Percentiles rank a stretch among this genome's conserved stretches.
Conservation (phyloP, 1,140 invertebrate genomes). For the Plectrocnemia conspersa region DNA sequence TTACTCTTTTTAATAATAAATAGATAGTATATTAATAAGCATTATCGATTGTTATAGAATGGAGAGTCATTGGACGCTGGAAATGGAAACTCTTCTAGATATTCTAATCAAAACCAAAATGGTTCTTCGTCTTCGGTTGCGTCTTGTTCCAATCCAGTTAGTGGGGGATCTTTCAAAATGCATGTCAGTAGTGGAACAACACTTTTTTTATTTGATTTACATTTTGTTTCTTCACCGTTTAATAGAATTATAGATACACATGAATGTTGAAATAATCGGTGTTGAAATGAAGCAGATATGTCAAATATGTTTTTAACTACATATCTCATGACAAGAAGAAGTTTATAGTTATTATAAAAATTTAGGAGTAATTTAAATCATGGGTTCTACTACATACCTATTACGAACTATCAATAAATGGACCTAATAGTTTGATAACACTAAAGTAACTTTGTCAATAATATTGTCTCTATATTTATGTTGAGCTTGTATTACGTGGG, state of each 20-base stretch:
- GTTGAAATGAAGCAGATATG: no score
- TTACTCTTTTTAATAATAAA: slow-evolving; percentile 1
- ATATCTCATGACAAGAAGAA: no score
- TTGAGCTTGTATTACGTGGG: background rate
- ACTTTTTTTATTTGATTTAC: slow-evolving; percentile 3
- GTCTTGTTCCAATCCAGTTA: slow-evolving; percentile 34
- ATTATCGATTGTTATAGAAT: slow-evolving; percentile 23
- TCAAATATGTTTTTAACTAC: slow-evolving; percentile 2
- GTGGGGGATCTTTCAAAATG: slow-evolving; percentile 50
- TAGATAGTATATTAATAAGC: background rate
- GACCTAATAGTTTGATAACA: no score
- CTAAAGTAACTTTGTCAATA: background rate
- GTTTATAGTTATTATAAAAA: no score
- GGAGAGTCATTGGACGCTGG: slow-evolving; percentile 25
- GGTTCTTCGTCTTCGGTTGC: slow-evolving; percentile 47
- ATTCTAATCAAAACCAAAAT: slow-evolving; percentile 36
- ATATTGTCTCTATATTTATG: background rate
- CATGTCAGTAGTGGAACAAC: slow-evolving; percentile 34
- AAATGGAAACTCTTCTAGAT: slow-evolving; percentile 26
- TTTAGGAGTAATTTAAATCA: no score
- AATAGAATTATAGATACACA: no score
- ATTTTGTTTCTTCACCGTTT: no score
- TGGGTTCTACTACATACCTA: no score
- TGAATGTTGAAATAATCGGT: no score
- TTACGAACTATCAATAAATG: no score